These are phyloP conservation scores for Torymus texanus DNA, from an alignment of 2,888 invertebrate species.

Conservation along the genomic window DNA sequence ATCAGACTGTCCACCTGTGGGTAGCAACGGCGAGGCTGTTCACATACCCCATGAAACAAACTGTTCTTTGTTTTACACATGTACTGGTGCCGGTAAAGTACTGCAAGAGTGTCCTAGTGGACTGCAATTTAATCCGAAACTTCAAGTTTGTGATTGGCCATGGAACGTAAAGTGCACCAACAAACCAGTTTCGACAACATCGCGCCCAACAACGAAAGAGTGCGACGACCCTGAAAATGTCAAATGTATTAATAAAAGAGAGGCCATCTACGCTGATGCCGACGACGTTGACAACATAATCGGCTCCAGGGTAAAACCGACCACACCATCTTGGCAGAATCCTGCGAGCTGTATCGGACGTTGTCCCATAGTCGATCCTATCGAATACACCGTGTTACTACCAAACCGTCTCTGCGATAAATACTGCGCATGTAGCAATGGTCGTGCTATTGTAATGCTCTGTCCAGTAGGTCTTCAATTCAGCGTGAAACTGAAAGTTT, in stretches of 20 bases:
- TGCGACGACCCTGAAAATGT: not conserved
- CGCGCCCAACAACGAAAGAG: not conserved
- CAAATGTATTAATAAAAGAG: not conserved
- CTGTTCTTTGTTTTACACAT: conserved; percentile 59
- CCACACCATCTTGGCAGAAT: conserved; percentile 22
- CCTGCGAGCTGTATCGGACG: conserved; percentile 40
- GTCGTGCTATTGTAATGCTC: conserved; percentile 42
- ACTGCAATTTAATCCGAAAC: conserved; percentile 54
- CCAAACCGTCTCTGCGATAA: conserved; percentile 37
- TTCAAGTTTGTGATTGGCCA: conserved; percentile 59
- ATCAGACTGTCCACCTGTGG: conserved; percentile 2
- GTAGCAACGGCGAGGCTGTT: not conserved
- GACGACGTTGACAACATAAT: not conserved
- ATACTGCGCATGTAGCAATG: conserved; percentile 61
- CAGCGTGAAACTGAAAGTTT: conserved; percentile 59
- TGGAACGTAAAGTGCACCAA: conserved; percentile 49
- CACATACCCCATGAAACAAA: conserved; percentile 55
- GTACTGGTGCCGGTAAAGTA: conserved; percentile 53
- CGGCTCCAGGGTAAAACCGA: not conserved
- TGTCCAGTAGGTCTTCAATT: conserved; percentile 56
- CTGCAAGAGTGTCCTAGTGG: conserved; percentile 56
- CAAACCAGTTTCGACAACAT: not conserved
- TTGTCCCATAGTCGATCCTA: conserved; percentile 34
- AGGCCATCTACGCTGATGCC: not conserved
- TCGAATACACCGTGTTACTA: conserved; percentile 22